A percentile compares a stretch with the other conserved stretches of the same genome.
phyloP scores from a whole-genome alignment of 2,888 invertebrate genomes.

The Hymenopus coronatus region DNA sequence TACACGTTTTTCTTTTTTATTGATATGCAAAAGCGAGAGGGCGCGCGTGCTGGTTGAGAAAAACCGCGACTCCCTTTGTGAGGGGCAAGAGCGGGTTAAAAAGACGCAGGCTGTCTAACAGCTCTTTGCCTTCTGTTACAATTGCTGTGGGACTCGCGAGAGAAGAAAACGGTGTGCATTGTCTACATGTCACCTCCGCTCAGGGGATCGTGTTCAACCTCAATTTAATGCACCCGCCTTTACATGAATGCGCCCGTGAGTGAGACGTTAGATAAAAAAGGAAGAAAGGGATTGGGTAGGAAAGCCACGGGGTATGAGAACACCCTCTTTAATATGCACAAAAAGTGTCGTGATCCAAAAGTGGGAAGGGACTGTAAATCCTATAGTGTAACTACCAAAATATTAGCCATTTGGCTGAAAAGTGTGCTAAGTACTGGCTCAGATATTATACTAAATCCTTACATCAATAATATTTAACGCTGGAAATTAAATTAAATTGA shows the following conservation, averaged over 20 bases:
- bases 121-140: constrained; percentile 12
- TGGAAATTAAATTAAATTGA: too few relatives aligned
- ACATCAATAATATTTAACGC: too few relatives aligned
- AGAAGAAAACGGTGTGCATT: constrained; percentile 22
- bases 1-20: constrained; percentile 11
- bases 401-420: background rate
- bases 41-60: background rate
- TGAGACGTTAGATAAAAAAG: constrained; percentile 21
- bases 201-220: constrained; percentile 29
- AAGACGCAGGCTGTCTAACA: constrained; percentile 7
- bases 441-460: background rate
- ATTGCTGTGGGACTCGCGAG: background rate
- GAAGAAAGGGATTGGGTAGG: background rate
- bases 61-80: background rate
- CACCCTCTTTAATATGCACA: constrained; percentile 26
- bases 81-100: background rate
- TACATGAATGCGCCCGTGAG: constrained; percentile 14
- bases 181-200: constrained; percentile 29
- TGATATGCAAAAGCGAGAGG: constrained; percentile 13
- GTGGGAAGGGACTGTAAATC: constrained; percentile 21
- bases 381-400: constrained; percentile 19
- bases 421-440: background rate
- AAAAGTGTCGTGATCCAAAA: constrained; percentile 20
- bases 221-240: constrained; percentile 28
- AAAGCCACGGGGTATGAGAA: background rate